Conservation (phyloP, 2,888 invertebrate genomes). For the Drosophila ustulata region DNA sequence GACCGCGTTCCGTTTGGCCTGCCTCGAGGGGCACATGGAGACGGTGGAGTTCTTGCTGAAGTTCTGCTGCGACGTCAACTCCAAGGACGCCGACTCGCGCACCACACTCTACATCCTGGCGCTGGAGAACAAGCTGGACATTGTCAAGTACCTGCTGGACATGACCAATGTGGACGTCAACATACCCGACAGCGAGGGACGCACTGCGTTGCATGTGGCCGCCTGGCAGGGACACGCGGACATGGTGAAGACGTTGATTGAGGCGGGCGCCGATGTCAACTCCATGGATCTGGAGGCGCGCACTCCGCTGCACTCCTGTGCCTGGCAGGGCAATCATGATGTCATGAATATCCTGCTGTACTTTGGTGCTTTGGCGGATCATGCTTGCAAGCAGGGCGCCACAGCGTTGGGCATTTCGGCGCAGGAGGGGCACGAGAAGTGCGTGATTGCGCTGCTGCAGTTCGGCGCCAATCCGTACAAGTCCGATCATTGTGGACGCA, state of each 20-base stretch:
- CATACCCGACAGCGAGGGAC: conserved; percentile 94
- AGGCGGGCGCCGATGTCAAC: conserved; percentile 90
- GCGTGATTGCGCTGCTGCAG: conserved; percentile 92
- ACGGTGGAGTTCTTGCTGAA: conserved; percentile 87
- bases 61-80: conserved; percentile 93
- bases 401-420: conserved; percentile 98
- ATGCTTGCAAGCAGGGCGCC: conserved; percentile 97
- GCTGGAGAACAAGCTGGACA: conserved; percentile 93
- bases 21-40: conserved; percentile 89
- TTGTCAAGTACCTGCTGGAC: conserved; percentile 92
- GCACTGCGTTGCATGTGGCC: conserved; percentile 95
- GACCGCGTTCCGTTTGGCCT: conserved; percentile 90
- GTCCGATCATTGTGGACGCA: conserved; percentile 94
- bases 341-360: conserved; percentile 93
- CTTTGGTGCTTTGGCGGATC: conserved; percentile 93
- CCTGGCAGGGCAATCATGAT: conserved; percentile 96
- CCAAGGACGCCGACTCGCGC: conserved; percentile 95
- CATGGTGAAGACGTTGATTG: conserved; percentile 93
- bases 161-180: conserved; percentile 92
- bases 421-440: conserved; percentile 97
- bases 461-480: conserved; percentile 95
- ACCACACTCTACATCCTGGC: conserved; percentile 96
- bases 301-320: conserved; percentile 96
- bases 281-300: conserved; percentile 94
- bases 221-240: conserved; percentile 98